Conservation (phyloP, 2,888 invertebrate genomes). For the Pristionchus fissidentatus region DNA sequence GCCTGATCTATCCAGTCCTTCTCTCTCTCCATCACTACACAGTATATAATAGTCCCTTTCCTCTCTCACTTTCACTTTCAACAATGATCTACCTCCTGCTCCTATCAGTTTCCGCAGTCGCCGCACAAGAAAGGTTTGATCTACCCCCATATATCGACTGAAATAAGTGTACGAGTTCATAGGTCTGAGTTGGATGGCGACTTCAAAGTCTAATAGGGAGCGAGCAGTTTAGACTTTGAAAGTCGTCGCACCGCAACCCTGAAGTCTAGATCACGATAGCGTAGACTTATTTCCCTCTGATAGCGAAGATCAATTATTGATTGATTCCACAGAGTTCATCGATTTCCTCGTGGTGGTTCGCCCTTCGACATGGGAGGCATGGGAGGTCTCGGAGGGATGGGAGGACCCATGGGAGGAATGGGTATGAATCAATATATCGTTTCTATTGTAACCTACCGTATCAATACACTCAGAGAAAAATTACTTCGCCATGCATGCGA, state of each 20-base stretch:
- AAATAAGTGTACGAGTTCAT: neutral
- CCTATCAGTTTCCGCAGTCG: conserved; percentile 13
- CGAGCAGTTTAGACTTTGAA: neutral
- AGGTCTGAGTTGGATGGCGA: neutral
- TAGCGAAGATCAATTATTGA: neutral
- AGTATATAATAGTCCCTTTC: conserved; percentile 17
- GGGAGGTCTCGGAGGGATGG: conserved; percentile 34
- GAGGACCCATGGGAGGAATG: conserved; percentile 28
- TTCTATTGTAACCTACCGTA: neutral
- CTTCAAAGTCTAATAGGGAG: neutral
- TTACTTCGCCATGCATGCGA: too few species aligned
- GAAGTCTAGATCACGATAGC: too few species aligned
- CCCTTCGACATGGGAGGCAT: conserved; percentile 29
- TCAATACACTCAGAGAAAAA: too few species aligned
- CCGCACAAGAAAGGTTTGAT: conserved; percentile 9
- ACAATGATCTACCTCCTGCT: conserved; percentile 28
- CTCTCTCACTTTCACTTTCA: conserved; percentile 33
- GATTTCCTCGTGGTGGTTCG: neutral
- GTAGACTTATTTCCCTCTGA: too few species aligned
- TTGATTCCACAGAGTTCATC: neutral
- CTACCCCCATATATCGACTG: neutral
- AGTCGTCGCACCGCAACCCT: too few species aligned
- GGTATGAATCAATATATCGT: neutral
- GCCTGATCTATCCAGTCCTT: conserved; percentile 34
- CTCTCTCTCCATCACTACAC: neutral